Conservation (phyloP, 2,888 invertebrate genomes). For the Furcula furcula region DNA sequence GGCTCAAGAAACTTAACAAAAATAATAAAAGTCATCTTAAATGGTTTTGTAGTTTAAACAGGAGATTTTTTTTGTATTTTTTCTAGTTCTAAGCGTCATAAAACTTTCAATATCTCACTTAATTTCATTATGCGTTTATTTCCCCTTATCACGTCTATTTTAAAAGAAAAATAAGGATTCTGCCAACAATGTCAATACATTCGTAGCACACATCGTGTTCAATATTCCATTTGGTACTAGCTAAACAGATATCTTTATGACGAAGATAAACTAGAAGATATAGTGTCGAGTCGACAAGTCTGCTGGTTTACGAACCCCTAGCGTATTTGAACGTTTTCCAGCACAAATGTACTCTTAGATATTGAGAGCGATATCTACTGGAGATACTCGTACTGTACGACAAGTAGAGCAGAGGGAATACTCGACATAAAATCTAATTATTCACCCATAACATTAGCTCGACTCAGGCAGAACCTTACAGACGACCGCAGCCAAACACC, state of each 20-base stretch:
- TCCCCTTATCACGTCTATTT: conserved; percentile 4
- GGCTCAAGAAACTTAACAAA: no score
- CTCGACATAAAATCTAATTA: no score
- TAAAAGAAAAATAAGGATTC: conserved; percentile 6
- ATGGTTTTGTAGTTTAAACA: no score
- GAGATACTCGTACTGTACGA: no score
- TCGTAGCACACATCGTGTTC: conserved; percentile 13
- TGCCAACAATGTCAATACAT: conserved; percentile 7
- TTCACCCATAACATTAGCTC: no score
- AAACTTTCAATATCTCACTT: no score
- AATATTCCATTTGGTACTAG: conserved; percentile 15
- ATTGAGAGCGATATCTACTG: conserved; percentile 13
- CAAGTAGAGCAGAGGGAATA: no score
- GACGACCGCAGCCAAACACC: no score
- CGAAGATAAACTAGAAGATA: conserved; percentile 21
- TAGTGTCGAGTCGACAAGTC: conserved; percentile 21
- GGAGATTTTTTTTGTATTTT: no score
- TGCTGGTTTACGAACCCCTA: conserved; percentile 9
- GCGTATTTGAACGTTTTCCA: conserved; percentile 11
- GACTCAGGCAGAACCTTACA: no score
- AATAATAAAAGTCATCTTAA: no score
- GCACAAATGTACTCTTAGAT: conserved; percentile 12
- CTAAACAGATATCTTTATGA: conserved; percentile 27
- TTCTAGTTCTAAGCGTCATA: no score
- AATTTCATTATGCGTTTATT: neutral